Evolutionary conservation across 2,888 invertebrate species (phyloP), one percentile per base, ranked within the genome.

Genomic region (Tetrapedia diversipes): DNA sequence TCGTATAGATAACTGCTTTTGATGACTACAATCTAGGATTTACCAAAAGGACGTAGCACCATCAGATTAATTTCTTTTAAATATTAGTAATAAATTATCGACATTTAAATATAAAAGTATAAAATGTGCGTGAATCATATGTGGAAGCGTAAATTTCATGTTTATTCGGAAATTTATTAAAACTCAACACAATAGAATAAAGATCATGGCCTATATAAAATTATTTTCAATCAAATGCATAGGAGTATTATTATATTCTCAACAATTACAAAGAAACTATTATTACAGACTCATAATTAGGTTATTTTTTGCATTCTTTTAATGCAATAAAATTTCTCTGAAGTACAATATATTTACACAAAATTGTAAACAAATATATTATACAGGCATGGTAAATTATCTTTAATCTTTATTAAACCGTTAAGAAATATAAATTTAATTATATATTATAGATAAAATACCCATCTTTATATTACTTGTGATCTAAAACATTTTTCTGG

Each of bases 11-110:
- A 41, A 39, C 27, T 53, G n/a, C 79, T 74, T 69, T 19, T 32
- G 32, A 16, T 39, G 45, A 77, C 37, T 81, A 84, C 39, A 53
- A 75, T 56, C 66, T 72, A 80, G 49, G 64, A 57, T 39, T 71
- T 66, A 32, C 68, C 41, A 41, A 66, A 64, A 66, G 32, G 49
- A 63, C 43, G 60, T 77, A 84, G 75, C 79, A 83, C 79, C 72
- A 82, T 80, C 16, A 41, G 54, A 65, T 65, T 51, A 64, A 65
- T 66, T 65, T 76, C 65, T 67, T 53, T 77, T 80, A 73, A 53
- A 59, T 60, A 69, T 27, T 41, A 57, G 34, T 60, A 60, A 63
- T 63, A 54, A 68, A 67, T 64, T 57, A 49, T 19, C 47, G 56
- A 61, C 24, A 19, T 32, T 77, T 19, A 34, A 75, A 73, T 78